Percentiles rank a stretch among this genome's conserved stretches.
phyloP scores from a whole-genome alignment of 2,888 invertebrate species.

The Philereme vetulata region DNA sequence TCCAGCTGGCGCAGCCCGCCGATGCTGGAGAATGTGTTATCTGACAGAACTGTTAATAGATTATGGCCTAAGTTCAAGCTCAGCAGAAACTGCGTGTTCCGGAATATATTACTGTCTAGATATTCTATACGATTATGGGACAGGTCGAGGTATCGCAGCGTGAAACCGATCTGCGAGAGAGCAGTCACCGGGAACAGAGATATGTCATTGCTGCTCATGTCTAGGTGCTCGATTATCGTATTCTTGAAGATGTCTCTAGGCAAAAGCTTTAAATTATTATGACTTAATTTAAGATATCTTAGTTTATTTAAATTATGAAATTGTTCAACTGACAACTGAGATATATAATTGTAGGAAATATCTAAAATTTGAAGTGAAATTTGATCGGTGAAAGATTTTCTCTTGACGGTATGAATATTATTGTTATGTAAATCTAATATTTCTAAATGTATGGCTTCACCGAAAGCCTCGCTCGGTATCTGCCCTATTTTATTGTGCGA shows the following conservation, averaged over 20 bases:
- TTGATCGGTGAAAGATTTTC: conserved; percentile 90
- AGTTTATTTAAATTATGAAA: conserved; percentile 90
- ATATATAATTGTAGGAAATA: conserved; percentile 89
- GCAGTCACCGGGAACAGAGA: conserved; percentile 91
- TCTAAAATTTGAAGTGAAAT: conserved; percentile 90
- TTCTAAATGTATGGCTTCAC: conserved; percentile 87
- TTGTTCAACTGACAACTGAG: conserved; percentile 90
- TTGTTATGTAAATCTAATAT: conserved; percentile 90
- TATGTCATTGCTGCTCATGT: conserved; percentile 91
- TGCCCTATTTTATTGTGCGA: conserved; percentile 89
- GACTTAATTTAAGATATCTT: conserved; percentile 88
- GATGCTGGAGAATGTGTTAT: conserved; percentile 93
- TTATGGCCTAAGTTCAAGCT: conserved; percentile 91
- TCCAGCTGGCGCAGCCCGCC: conserved; percentile 91
- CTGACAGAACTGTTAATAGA: conserved; percentile 92
- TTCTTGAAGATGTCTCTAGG: conserved; percentile 91
- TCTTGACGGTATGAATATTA: conserved; percentile 87
- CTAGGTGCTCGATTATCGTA: conserved; percentile 91
- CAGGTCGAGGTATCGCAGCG: conserved; percentile 90
- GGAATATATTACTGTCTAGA: conserved; percentile 93
- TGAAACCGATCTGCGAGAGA: conserved; percentile 90
- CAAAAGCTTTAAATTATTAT: conserved; percentile 88
- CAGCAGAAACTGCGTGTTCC: conserved; percentile 90
- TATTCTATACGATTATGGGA: conserved; percentile 92
- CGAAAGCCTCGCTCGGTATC: conserved; percentile 90